Conservation (phyloP, 64 coral and sea anemone species). For the Stylophora pistillata region DNA sequence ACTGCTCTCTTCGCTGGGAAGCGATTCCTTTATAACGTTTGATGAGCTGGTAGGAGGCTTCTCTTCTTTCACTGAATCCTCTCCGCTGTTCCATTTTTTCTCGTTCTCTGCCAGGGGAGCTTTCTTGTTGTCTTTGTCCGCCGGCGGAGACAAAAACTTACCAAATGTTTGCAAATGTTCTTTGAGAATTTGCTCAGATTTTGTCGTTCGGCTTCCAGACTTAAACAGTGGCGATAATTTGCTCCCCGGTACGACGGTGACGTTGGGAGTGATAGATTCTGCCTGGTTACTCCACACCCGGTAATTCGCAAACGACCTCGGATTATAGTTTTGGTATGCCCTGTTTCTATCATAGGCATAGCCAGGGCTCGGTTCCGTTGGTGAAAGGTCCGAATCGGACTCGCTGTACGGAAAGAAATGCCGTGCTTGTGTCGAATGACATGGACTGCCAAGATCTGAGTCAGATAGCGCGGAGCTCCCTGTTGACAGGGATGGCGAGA, state of each 20-base stretch:
- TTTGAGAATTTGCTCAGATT: constrained; percentile 71
- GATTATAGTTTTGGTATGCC: constrained; percentile 25
- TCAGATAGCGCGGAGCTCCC: constrained; percentile 12
- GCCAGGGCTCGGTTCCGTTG: constrained; percentile 13
- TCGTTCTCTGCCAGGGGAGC: neutral
- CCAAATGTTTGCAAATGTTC: constrained; percentile 60
- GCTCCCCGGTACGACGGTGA: constrained; percentile 45
- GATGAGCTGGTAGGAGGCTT: neutral
- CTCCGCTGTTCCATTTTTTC: constrained; percentile 24
- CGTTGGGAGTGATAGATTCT: constrained; percentile 47
- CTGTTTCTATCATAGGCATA: constrained; percentile 24
- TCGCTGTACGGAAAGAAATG: constrained; percentile 12
- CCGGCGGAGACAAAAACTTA: constrained; percentile 39
- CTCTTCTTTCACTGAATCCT: constrained; percentile 34
- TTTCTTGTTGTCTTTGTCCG: constrained; percentile 35
- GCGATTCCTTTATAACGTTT: constrained; percentile 62
- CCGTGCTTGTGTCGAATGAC: neutral
- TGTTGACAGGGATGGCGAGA: constrained; percentile 59
- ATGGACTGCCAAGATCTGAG: constrained; percentile 14
- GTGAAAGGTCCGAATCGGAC: constrained; percentile 13
- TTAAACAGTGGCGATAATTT: constrained; percentile 52
- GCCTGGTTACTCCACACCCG: constrained; percentile 53
- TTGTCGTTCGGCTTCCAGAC: constrained; percentile 45
- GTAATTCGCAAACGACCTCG: constrained; percentile 59
- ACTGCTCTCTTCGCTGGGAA: constrained; percentile 44